Base-by-base conservation (phyloP, 1,140 invertebrate genomes). In the Halesus radiatus region DNA sequence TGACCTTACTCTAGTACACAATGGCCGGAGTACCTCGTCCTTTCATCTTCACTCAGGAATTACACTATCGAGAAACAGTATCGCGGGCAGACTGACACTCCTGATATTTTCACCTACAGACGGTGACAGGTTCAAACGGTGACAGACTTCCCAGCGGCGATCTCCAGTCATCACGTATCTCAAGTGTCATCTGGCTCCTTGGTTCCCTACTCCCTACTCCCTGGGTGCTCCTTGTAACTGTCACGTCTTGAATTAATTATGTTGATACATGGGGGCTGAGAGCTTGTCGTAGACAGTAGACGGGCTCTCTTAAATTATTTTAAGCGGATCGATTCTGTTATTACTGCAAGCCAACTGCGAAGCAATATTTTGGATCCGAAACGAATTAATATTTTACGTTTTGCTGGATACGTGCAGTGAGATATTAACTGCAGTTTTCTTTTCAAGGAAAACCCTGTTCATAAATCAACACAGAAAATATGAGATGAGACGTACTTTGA, bases 221-320 rank as follows among this genome's bases (percentile, higher is more conserved):
- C 32, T 13, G 8, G 23, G 52, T 15, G 22, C 37, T 53, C 60
- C 76, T 66, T 68, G 62, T 54, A 20, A 78, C 76, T 68, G 76
- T 66, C 62, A 66, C 62, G 62, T 68, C 62, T 78, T 54, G 45
- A 78, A 78, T 78, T 78, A 54, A 68, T 75, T 32, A 75, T 52
- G 62, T n/a, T 45, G 26, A 66, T 29, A n/a, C 56, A 75, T 58
- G 45, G 53, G 73, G 52, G 53, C 22, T 16, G 16, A n/a, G 16
- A 18, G 10, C 68, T 72, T 22, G 68, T 15, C 68, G 16, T 7
- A 20, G 37, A 20, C 37, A 45, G 37, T 13, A 45, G 37, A 29
- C 32, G 7, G 6, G 18, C 16, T 66, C 62, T 66, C 68, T 23
- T 72, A 52, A 52, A 50, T 72, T 20, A 50, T 20, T 18, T 4